Evolutionary conservation across 1,140 invertebrate genomes (phyloP), one percentile per base, ranked within the genome.

Genomic region (Lasioglossum albipes): DNA sequence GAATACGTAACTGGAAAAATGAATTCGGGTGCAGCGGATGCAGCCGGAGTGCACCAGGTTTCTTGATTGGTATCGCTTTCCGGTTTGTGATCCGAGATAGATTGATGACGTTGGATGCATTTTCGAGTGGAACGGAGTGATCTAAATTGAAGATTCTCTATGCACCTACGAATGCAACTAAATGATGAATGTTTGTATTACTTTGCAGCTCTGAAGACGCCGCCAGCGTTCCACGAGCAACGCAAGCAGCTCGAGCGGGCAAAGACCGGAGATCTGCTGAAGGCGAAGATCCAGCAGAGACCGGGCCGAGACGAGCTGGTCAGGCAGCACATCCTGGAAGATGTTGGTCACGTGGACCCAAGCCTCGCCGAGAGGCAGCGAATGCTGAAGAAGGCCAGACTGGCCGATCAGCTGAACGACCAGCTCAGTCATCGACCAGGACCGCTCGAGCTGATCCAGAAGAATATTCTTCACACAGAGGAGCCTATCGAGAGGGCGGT

Each of bases 381-480:
- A 41, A 97, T 98, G 96, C 94, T 99, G 83, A 99, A 99, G 92
- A 97, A 98, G 91, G 98, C 98, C 31, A 95, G 97, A 74, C 94
- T 99, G 54, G 97, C 97, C 2, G 98, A 99, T 92, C 97, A 98
- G 88, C 94, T 99, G 7, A 99, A 99, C 92, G 98, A 99, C 89
- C 98, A 99, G 91, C 95, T 99, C 70, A 97, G 97, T 64, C 98
- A 99, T 93, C 94, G 98, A 83, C 98, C 98, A 3, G 98, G 98
- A 1, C 98, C 98, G 9, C 94, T 99, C 81, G 98, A 99, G 93
- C 95, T 99, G 57, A 98, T 99, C 79, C 97, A 98, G 94, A 98
- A 98, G 90, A 99, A 99, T 93, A 99, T 99, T 89, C 94, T 99
- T 64, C 97, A 98, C 86, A 97, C 98, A 1, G 97, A 98, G 91